Evolutionary conservation across 2,888 invertebrate genomes (phyloP).

Genomic region (Tanytarsus gracilentus): DNA sequence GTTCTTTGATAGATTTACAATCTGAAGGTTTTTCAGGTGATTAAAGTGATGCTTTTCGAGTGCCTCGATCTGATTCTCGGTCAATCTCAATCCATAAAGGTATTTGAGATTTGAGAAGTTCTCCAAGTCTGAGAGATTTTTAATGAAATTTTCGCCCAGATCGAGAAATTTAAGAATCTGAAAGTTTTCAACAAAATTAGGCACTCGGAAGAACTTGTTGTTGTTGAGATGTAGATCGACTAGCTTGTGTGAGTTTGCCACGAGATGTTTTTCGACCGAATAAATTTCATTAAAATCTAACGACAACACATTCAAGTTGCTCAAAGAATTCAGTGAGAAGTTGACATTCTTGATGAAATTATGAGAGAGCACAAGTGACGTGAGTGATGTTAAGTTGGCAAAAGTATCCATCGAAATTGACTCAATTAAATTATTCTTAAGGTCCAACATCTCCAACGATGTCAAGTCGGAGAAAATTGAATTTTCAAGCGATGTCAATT

Average conservation of each 20-base stretch:
- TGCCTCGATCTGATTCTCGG: constrained; percentile 25
- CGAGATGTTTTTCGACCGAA: constrained; percentile 23
- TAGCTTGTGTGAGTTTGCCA: constrained; percentile 21
- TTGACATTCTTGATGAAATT: constrained; percentile 28
- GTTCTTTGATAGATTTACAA: constrained; percentile 27
- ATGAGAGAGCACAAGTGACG: constrained; percentile 23
- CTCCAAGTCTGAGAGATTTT: constrained; percentile 20
- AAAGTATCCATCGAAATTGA: constrained; percentile 18
- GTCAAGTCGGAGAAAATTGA: constrained; percentile 17
- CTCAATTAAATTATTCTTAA: constrained; percentile 27
- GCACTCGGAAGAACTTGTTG: constrained; percentile 25
- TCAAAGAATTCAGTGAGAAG: constrained; percentile 20
- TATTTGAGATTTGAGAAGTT: constrained; percentile 25
- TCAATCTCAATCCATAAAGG: constrained; percentile 26
- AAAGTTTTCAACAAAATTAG: constrained; percentile 26
- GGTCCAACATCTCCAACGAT: constrained; percentile 15
- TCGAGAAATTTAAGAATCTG: constrained; percentile 23
- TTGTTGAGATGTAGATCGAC: constrained; percentile 26
- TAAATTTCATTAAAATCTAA: constrained; percentile 28
- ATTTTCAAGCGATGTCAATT: constrained; percentile 27
- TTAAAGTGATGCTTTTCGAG: constrained; percentile 23
- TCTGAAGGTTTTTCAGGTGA: constrained; percentile 23
- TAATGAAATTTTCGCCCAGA: constrained; percentile 28
- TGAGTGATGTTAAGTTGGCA: constrained; percentile 9
- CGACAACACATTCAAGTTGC: constrained; percentile 22